These are phyloP conservation scores for Mustelus asterias DNA, from an alignment of 2,113 vertebrate species.

Conservation along the genomic window DNA sequence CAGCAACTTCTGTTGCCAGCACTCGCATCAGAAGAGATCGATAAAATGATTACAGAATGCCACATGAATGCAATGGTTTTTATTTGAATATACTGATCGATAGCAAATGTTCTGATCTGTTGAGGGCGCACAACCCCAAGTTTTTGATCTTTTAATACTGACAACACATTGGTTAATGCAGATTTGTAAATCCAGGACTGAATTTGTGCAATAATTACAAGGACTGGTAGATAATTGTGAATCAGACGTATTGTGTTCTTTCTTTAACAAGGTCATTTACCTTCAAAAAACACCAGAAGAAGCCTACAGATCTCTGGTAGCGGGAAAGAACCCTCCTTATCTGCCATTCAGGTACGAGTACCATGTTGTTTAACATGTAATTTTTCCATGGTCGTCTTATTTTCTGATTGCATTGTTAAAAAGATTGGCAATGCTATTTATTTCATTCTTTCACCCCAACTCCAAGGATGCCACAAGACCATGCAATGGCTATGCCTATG, in stretches of 20 bases:
- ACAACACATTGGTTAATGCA: not conserved
- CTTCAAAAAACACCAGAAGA: slow-evolving; percentile 95
- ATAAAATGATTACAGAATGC: not conserved
- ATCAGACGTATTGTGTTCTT: not conserved
- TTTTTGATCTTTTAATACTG: not conserved
- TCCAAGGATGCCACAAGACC: not conserved
- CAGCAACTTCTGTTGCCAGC: no score
- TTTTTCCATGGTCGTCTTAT: not conserved
- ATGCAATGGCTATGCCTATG: not conserved
- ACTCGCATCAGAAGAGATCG: no score
- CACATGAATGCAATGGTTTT: not conserved
- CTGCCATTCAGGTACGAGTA: slow-evolving; percentile 87
- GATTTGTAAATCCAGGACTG: not conserved
- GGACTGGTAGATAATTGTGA: not conserved
- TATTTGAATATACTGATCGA: not conserved
- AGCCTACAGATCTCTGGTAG: slow-evolving; percentile 74
- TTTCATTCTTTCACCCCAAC: not conserved
- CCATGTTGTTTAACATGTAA: not conserved
- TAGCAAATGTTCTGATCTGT: not conserved
- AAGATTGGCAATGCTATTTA: not conserved
- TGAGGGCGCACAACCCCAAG: not conserved
- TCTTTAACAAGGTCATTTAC: slow-evolving; percentile 75
- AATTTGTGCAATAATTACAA: not conserved
- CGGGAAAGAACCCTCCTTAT: slow-evolving; percentile 82
- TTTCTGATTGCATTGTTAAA: not conserved